A percentile compares a stretch with the other conserved stretches of the same genome.
These are phyloP conservation scores for Entelurus aequoreus DNA, from an alignment of 2,113 vertebrate species.

Conservation along the genomic window DNA sequence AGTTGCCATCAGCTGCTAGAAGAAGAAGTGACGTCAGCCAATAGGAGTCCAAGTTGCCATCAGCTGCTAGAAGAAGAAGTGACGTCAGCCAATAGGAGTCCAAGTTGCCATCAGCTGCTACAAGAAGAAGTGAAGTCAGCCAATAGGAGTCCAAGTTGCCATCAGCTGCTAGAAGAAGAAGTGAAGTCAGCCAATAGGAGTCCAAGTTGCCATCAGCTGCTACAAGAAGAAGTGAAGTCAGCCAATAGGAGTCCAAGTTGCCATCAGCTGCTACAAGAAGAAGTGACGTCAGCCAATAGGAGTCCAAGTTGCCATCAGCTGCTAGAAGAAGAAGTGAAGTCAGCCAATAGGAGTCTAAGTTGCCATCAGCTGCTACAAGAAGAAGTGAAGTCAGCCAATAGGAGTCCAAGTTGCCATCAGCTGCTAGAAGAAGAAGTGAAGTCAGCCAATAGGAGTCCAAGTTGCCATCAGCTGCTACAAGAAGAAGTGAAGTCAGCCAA, in stretches of 20 bases:
- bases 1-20: too few species aligned
- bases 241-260: slow-evolving; percentile 40
- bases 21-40: slow-evolving; percentile 40
- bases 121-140: slow-evolving; percentile 40
- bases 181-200: slow-evolving; percentile 38
- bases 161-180: too few species aligned
- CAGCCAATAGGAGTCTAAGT: slow-evolving; percentile 38
- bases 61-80: too few species aligned
- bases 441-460: slow-evolving; percentile 38
- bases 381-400: slow-evolving; percentile 38
- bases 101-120: too few species aligned
- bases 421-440: too few species aligned
- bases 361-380: too few species aligned
- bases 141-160: slow-evolving; percentile 41
- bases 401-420: too few species aligned
- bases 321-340: slow-evolving; percentile 42
- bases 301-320: too few species aligned
- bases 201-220: too few species aligned
- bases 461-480: too few species aligned
- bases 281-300: slow-evolving; percentile 37
- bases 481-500: slow-evolving; percentile 40
- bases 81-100: slow-evolving; percentile 37
- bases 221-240: slow-evolving; percentile 40
- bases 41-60: slow-evolving; percentile 40
- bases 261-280: too few species aligned